phyloP scores from a whole-genome alignment of 2,797 vertebrate genomes.

The Sebastes cheni region DNA sequence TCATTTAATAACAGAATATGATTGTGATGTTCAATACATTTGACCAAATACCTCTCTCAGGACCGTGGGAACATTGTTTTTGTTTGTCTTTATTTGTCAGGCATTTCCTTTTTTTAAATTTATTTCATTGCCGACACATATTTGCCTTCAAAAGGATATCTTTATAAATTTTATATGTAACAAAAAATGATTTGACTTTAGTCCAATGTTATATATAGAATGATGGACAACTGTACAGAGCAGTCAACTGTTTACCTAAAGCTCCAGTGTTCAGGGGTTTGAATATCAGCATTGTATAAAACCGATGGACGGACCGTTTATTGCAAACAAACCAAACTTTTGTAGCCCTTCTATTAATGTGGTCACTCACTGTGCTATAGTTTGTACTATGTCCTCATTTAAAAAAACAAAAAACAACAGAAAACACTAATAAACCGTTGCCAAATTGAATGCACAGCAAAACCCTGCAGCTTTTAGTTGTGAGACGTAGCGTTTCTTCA shows the following conservation, averaged over 20 bases:
- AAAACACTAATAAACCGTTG: slow-evolving; percentile 84
- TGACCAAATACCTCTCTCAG: slow-evolving; percentile 77
- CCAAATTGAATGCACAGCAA: slow-evolving; percentile 87
- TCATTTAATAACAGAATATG: slow-evolving; percentile 34
- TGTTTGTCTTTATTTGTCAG: slow-evolving; percentile 6
- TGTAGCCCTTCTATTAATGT: slow-evolving; percentile 83
- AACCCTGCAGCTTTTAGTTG: slow-evolving; percentile 79
- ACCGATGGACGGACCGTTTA: slow-evolving; percentile 84
- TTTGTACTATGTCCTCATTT: slow-evolving; percentile 91
- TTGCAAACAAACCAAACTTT: slow-evolving; percentile 94
- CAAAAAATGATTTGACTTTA: slow-evolving; percentile 83
- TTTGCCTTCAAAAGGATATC: slow-evolving; percentile 73
- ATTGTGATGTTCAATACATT: slow-evolving; percentile 49
- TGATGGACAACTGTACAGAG: slow-evolving; percentile 83
- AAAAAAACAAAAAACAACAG: slow-evolving; percentile 51
- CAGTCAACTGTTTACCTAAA: slow-evolving; percentile 95
- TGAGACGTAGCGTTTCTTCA: slow-evolving; percentile 50
- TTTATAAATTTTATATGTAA: slow-evolving; percentile 71
- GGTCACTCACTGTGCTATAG: slow-evolving; percentile 89
- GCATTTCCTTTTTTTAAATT: background rate
- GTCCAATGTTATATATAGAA: slow-evolving; percentile 79
- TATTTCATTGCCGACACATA: slow-evolving; percentile 38
- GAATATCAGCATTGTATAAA: slow-evolving; percentile 86
- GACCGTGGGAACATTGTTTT: slow-evolving; percentile 46
- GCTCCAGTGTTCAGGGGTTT: slow-evolving; percentile 88